A percentile compares a stretch with the other conserved stretches of the same genome.
Conservation (phyloP, 2,888 invertebrate genomes). For the Xanthia icteritia region DNA sequence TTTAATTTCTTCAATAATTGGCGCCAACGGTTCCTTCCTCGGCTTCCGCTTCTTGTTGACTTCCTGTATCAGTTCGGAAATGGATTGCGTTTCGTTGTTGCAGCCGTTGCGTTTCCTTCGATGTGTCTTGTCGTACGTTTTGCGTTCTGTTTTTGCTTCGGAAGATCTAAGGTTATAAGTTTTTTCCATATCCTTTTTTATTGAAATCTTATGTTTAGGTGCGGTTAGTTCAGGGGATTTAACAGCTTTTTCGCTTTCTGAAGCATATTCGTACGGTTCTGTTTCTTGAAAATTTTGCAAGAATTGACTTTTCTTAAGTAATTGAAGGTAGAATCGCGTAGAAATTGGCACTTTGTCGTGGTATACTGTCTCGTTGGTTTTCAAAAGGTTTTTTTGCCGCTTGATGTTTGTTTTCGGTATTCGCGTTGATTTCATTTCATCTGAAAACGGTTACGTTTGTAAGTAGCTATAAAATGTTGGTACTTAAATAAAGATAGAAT, state of each 20-base stretch:
- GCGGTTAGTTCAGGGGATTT: slow-evolving; percentile 70
- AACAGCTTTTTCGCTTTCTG: slow-evolving; percentile 80
- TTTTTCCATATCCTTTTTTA: slow-evolving; percentile 77
- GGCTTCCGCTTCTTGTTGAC: slow-evolving; percentile 68
- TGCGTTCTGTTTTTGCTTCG: slow-evolving; percentile 82
- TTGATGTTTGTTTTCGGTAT: slow-evolving; percentile 75
- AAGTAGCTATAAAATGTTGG: background rate
- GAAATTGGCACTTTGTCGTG: slow-evolving; percentile 87
- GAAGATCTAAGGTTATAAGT: slow-evolving; percentile 83
- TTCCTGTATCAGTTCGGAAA: slow-evolving; percentile 62
- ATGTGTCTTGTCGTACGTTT: slow-evolving; percentile 76
- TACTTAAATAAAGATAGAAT: background rate
- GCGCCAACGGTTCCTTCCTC: slow-evolving; percentile 80
- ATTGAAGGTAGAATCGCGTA: slow-evolving; percentile 85
- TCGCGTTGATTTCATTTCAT: slow-evolving; percentile 73
- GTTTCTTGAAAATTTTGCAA: slow-evolving; percentile 79
- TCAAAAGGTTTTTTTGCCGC: slow-evolving; percentile 81
- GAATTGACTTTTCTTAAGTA: slow-evolving; percentile 85
- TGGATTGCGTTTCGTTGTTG: slow-evolving; percentile 59
- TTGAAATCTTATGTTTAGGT: slow-evolving; percentile 62
- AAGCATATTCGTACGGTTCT: slow-evolving; percentile 85
- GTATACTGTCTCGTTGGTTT: slow-evolving; percentile 83
- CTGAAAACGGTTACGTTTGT: slow-evolving; percentile 62
- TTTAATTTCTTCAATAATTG: slow-evolving; percentile 85
- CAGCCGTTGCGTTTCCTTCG: slow-evolving; percentile 66